A percentile compares a stretch with the other conserved stretches of the same genome.
Evolutionary conservation across 2,113 vertebrate species (phyloP).

Genomic region (Alethe diademata): DNA sequence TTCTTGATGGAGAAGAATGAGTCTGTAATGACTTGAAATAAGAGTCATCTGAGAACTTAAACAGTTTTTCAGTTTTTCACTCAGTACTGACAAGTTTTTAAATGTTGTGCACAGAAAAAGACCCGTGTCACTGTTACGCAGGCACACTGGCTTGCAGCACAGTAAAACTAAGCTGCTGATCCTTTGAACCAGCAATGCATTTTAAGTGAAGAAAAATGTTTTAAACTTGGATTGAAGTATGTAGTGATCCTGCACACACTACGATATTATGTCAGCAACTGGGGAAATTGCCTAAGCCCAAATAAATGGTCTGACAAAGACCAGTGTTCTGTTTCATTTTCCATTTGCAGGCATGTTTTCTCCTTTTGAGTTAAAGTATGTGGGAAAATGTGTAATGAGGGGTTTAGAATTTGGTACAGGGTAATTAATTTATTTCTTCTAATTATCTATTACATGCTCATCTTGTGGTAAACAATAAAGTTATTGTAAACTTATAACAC

Average conservation of each 20-base stretch:
- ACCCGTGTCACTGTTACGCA: accelerated
- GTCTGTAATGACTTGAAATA: not conserved
- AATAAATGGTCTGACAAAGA: not conserved
- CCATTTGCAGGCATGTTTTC: not conserved
- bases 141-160: not conserved
- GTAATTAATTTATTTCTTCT: not conserved
- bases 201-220: not conserved
- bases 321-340: not conserved
- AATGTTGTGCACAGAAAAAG: not conserved
- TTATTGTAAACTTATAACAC: not conserved
- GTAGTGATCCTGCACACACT: not conserved
- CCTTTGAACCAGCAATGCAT: not conserved
- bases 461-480: not conserved
- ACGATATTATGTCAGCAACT: not conserved
- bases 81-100: not conserved
- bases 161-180: not conserved
- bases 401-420: not conserved
- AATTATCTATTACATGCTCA: not conserved
- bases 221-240: not conserved
- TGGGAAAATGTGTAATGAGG: not conserved
- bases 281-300: not conserved
- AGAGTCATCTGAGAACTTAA: not conserved
- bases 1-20: not conserved
- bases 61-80: not conserved
- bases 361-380: not conserved